These are phyloP conservation scores for Enteromius trimaculatus DNA, from an alignment of 2,797 vertebrate genomes.

Conservation along the genomic window DNA sequence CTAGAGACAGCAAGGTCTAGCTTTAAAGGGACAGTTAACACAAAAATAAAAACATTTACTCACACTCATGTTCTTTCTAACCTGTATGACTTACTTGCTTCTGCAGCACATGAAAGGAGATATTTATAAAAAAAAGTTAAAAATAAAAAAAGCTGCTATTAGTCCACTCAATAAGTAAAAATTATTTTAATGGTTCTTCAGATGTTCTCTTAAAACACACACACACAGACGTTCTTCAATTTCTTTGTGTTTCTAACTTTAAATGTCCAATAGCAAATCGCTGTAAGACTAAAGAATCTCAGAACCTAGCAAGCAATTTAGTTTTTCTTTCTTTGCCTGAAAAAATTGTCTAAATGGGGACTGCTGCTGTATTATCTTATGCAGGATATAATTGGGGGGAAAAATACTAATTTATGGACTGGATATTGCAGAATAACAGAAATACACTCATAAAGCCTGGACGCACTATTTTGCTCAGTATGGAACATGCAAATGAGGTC, in stretches of 20 bases:
- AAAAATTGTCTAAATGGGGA: background rate
- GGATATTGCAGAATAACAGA: background rate
- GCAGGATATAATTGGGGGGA: background rate
- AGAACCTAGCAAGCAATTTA: background rate
- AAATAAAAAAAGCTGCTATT: too few species aligned
- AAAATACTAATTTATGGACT: background rate
- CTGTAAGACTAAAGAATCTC: background rate
- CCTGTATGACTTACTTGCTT: background rate
- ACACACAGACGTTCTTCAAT: background rate
- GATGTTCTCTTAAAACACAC: background rate
- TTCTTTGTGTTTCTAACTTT: background rate
- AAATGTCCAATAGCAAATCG: background rate
- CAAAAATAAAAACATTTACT: background rate
- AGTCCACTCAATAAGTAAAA: background rate
- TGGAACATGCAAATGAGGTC: constrained; percentile 40
- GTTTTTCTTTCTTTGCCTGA: background rate
- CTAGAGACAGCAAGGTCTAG: background rate
- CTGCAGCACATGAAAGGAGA: background rate
- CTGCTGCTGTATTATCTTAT: background rate
- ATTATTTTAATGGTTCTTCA: background rate
- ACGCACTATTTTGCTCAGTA: background rate
- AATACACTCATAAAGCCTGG: background rate
- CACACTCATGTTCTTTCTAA: background rate
- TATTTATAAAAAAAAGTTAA: background rate
- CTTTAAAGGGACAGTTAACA: background rate